Base-by-base conservation (phyloP, 1,140 invertebrate genomes). In the Drosophila seguyi region DNA sequence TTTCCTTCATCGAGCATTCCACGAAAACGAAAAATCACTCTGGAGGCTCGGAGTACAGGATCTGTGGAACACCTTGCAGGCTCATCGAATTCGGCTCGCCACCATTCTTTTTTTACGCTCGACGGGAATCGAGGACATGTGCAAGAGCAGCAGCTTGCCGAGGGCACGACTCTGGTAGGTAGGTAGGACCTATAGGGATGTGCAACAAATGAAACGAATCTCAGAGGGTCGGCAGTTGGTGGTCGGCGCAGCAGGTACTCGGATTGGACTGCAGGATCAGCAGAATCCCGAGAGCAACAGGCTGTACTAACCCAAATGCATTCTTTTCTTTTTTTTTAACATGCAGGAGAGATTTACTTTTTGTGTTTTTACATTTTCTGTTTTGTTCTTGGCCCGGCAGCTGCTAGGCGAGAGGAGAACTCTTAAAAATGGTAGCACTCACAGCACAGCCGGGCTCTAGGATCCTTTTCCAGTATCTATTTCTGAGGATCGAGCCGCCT, bases 141-240 rank as follows among this genome's bases (percentile, higher is more conserved):
- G 83, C 83, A 79, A 59, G 50, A 65, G 82, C 81, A 87, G 87
- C 86, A 90, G 86, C 75, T 90, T 90, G 85, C 48, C 34, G 59
- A 58, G 57, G 72, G 60, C 55, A 57, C 42, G 59, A 42, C 38
- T 25, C 36, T 5, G 50, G 38, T 61, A 45, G 41, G 38, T 44
- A 47, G 22, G n/a, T n/a, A n/a, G 14, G 14, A 47, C 36, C 52
- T 11, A 38, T 55, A 36, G 18, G 29, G 65, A 58, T 53, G 45
- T 72, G 71, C 81, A 81, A 79, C 75, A 83, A 88, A 87, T 83
- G 83, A 86, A 88, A 76, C 84, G 79, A 88, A 88, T 86, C 78
- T 80, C 77, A 36, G 45, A 75, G 74, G 47, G 38, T 50, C 73
- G 85, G 42, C 84, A 88, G 84, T 88, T 88, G 84, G 61, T 71